Evolutionary conservation across 2,888 invertebrate species (phyloP), one percentile per base, ranked within the genome.

Genomic region (Vandiemenella viatica): DNA sequence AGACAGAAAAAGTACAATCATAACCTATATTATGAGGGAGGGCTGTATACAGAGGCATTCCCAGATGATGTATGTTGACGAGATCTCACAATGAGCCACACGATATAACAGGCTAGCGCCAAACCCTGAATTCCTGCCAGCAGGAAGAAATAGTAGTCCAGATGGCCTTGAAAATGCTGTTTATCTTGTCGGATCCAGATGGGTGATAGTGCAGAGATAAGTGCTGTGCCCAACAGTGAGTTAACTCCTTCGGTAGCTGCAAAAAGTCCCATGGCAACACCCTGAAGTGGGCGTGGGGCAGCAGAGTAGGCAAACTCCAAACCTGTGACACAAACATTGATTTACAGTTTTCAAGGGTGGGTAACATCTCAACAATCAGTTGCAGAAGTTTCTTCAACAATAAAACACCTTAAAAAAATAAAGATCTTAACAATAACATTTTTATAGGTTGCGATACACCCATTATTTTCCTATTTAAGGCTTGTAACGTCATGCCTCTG

Each of bases 211-310:
- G 55, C 53, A 37, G 56, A 55, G 15, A 69, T 57, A 3, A 64
- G 52, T 4, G 61, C 61, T 1, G 64, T 63, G 1, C 71, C 69
- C 3, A 68, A 55, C 26, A 71, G 61, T 50, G 68, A 67, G 13
- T 69, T 70, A 5, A 69, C 49, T 5, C 71, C 71, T 19, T 66
- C 66, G 53, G 65, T 63, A 41, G 69, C 63, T 56, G 67, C 69
- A 56, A 67, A 68, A 26, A 71, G 55, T 4, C 71, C 70, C 67
- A 70, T 70, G 26, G 71, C 66, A 42, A 70, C 62, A n/a, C 67
- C 66, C 54, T 70, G 68, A 62, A 70, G 67, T 5, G 68, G 64
- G 5, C 62, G 61, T 1, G 71, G 71, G 0, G 70, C 67, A 37
- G 65, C 62, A 16, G 65, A 63, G 50, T 68, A 69, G 1, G 70